Percentiles rank a stretch among this genome's conserved stretches.
Evolutionary conservation across 1,140 invertebrate species (phyloP).

Genomic region (Calephelis virginiensis): DNA sequence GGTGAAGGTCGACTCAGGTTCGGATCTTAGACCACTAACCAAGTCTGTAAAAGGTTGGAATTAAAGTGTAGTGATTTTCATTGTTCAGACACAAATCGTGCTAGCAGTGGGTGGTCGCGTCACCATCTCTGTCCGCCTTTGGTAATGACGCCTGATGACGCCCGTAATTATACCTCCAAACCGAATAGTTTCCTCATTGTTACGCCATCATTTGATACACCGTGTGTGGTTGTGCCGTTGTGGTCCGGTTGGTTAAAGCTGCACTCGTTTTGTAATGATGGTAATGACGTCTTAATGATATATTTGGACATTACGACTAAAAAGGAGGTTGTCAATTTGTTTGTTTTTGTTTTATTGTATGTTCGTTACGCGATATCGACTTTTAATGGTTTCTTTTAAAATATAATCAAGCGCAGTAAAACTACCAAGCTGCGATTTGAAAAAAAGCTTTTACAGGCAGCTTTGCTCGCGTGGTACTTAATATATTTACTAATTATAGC

Average conservation of each 20-base stretch:
- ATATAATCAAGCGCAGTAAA: too few species aligned
- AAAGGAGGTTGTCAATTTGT: too few species aligned
- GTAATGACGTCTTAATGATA: background rate
- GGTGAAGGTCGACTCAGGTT: too few species aligned
- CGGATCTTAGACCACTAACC: background rate
- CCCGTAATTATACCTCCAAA: constrained; percentile 59
- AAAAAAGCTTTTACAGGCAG: too few species aligned
- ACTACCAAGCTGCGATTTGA: too few species aligned
- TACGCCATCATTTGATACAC: constrained; percentile 43
- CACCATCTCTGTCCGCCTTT: constrained; percentile 37
- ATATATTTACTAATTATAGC: too few species aligned
- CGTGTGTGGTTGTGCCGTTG: constrained; percentile 44
- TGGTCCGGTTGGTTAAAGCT: background rate
- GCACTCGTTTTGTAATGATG: constrained; percentile 4
- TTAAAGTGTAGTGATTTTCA: constrained; percentile 17
- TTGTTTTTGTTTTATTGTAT: too few species aligned
- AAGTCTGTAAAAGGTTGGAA: constrained; percentile 2
- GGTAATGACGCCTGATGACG: constrained; percentile 58
- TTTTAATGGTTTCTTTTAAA: too few species aligned
- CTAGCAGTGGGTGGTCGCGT: constrained; percentile 42
- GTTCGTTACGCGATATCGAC: too few species aligned
- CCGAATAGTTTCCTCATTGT: constrained; percentile 59
- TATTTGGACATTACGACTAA: too few species aligned
- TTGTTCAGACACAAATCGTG: constrained; percentile 14
- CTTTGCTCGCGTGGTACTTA: too few species aligned